Base-by-base conservation (phyloP, 2,797 vertebrate species). In the Rousettus madagascariensis region DNA sequence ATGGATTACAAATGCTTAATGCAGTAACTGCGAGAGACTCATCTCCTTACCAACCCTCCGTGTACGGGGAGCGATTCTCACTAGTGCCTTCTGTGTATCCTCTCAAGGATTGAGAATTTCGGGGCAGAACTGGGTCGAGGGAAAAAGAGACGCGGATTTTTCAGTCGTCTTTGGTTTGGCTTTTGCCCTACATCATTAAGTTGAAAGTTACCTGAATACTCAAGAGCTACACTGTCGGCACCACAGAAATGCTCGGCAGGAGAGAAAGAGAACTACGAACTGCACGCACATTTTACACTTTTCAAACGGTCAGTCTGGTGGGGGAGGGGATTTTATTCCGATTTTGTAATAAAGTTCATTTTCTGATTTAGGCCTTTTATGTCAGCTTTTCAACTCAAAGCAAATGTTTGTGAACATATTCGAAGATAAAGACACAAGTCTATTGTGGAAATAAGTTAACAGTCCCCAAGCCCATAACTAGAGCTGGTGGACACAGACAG, bases 321-420 rank as follows among this genome's bases (percentile, higher is more conserved):
- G 85, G 68, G 90, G 66, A 72, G 51, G 92, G 59, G 51, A 93
- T 46, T 86, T 89, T 92, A 78, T 46, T 96, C 87, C 0, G 95
- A 36, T 94, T 93, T 95, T 97, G 72, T 97, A 98, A 97, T 97
- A 97, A 92, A 95, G 95, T 63, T 96, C 53, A 97, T 89, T 95
- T 97, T 92, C 94, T 97, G 77, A 96, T 82, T 97, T 78, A 82
- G 65, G 91, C 95, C 94, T 95, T 97, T 96, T n/a, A 12, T 91
- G 95, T 96, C 85, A 97, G 92, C 90, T 96, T 96, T 92, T 71
- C 91, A 97, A 95, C 82, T 97, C 96, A 97, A 96, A 84, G 83
- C 86, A 97, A 96, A 92, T 94, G 97, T 94, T 83, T 1, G 4
- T 8, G 38, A 80, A 55, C 92, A 94, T 68, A 51, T 96, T 77